A percentile compares a stretch with the other conserved stretches of the same genome.
These are phyloP conservation scores for Achatina immaculata DNA, from an alignment of 1,140 invertebrate species.

Conservation along the genomic window DNA sequence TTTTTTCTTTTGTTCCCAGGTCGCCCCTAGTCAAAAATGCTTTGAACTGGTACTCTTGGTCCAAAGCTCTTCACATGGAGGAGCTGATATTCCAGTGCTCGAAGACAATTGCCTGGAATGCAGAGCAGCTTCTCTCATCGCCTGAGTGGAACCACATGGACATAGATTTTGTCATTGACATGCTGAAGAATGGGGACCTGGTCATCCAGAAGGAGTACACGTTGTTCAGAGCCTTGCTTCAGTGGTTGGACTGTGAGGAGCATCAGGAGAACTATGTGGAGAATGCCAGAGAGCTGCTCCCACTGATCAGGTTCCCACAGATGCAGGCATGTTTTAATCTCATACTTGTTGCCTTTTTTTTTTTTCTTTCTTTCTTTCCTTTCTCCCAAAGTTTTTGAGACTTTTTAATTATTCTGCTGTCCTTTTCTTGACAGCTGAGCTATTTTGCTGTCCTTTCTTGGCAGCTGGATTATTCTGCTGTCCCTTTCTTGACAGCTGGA, in stretches of 20 bases:
- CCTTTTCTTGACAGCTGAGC: no score
- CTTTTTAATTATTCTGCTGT: no score
- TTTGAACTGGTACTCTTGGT: slow-evolving; percentile 70
- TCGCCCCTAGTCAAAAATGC: slow-evolving; percentile 67
- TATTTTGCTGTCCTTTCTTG: no score
- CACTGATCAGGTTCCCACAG: slow-evolving; percentile 69
- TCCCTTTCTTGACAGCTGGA: no score
- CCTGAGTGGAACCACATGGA: slow-evolving; percentile 68
- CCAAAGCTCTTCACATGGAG: slow-evolving; percentile 65
- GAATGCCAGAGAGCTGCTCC: slow-evolving; percentile 61
- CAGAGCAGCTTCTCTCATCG: slow-evolving; percentile 59
- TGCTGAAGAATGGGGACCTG: slow-evolving; percentile 63
- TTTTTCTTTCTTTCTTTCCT: no score
- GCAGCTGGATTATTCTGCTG: no score
- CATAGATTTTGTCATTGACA: slow-evolving; percentile 66
- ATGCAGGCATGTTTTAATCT: slow-evolving; percentile 65
- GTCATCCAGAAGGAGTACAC: slow-evolving; percentile 64
- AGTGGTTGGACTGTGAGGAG: slow-evolving; percentile 61
- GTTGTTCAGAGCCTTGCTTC: slow-evolving; percentile 56
- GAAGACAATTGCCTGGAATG: slow-evolving; percentile 71
- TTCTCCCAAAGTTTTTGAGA: no score
- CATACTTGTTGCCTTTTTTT: no score
- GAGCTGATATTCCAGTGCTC: slow-evolving; percentile 64
- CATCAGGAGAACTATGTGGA: slow-evolving; percentile 46
- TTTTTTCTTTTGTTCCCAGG: no score